Base-by-base conservation (phyloP, 2,888 invertebrate species). In the Perithous albicinctus region DNA sequence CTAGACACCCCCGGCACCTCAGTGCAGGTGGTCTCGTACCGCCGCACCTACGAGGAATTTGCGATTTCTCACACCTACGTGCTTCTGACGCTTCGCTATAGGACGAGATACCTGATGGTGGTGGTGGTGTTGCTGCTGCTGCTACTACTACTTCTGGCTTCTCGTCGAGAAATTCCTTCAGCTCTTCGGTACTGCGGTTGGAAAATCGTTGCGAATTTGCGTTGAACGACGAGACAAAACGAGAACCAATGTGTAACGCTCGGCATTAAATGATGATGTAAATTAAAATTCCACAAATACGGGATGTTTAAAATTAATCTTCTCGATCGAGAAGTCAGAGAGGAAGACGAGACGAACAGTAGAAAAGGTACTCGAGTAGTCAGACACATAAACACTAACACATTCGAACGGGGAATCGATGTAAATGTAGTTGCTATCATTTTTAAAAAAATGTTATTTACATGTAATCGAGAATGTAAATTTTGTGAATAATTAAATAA, bases 11-110 rank as follows among this genome's bases (percentile, higher is more conserved):
- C 85, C 82, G 84, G 35, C 73, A 77, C 66, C 81, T 75, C 87
- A 80, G 84, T 85, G 87, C 75, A 75, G 82, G 82, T 85, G 86
- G 69, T 85, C 83, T 83, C 85, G 78, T 84, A 86, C 85, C 84
- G 82, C 83, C 85, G 85, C 87, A 87, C 88, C 89, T 89, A 88
- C 88, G 86, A 88, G 90, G 90, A 91, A 91, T 91, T 91, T 88
- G 88, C 86, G 89, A 90, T 90, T 90, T 88, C 87, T 80, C 87
- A 82, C 80, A 84, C 84, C 82, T 86, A 74, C 73, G 79, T 78
- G 78, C 67, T 63, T 78, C 72, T 77, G 43, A 48, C 56, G 72
- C 12, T 54, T 46, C 46, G 66, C 48, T 15, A 32, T 54, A 51
- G 12, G 43, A 59, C 38, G 78, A 74, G 74, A 78, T 81, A 78